Evolutionary conservation across 2,888 invertebrate species (phyloP), one percentile per base, ranked within the genome.

Genomic region (Panopea generosa): DNA sequence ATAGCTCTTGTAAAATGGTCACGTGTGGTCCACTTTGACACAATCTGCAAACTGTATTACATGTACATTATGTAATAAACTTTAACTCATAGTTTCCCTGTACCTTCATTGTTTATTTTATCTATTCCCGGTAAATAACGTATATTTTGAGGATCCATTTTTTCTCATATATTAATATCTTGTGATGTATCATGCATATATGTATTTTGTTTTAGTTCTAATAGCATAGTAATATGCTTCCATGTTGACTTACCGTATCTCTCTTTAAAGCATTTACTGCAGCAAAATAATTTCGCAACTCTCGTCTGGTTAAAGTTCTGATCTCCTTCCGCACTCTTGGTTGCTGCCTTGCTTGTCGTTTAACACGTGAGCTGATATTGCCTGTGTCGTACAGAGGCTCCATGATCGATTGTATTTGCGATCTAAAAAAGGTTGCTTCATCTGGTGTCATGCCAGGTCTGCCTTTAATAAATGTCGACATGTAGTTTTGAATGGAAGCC

Each of bases 201-300:
- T n/a, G n/a, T n/a, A n/a, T n/a, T n/a, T n/a, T n/a, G n/a, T n/a
- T n/a, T n/a, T n/a, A n/a, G n/a, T n/a, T n/a, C n/a, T n/a, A n/a
- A n/a, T n/a, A n/a, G n/a, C n/a, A n/a, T n/a, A n/a, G n/a, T n/a
- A n/a, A n/a, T n/a, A n/a, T n/a, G n/a, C n/a, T n/a, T n/a, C n/a
- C n/a, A 40, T 40, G 40, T 40, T 40, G 16, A 40, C 40, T n/a
- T n/a, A n/a, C n/a, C n/a, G n/a, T 66, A 29, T 78, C 74, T 24
- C 50, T 57, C 50, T 78, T 78, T 11, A 70, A 24, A 2, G 33
- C 45, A 38, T 70, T 78, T 2, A 78, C 20, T 2, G 74, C 78
- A 14, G 24, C 22, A 33, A 78, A 78, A 49, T 78, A 78, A 16
- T 55, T 47, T 11, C 49, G 4, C 38, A 73, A 29, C 50, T 78